These are phyloP conservation scores for Myotis davidii DNA, from an alignment of 2,113 vertebrate species.

Conservation along the genomic window DNA sequence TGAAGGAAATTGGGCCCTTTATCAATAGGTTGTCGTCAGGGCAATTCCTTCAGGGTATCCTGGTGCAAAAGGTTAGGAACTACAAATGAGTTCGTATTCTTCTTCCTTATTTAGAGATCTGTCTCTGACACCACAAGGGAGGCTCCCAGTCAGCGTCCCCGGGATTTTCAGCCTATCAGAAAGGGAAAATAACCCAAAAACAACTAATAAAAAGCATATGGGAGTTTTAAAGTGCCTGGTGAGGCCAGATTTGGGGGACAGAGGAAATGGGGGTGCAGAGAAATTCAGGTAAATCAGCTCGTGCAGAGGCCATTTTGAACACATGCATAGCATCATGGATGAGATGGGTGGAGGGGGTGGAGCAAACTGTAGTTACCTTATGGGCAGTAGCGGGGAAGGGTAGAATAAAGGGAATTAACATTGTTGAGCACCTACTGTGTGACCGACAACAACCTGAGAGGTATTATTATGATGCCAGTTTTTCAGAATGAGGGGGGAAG, in stretches of 20 bases:
- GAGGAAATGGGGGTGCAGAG: neutral
- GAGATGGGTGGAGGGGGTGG: neutral
- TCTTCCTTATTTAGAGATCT: slow-evolving; percentile 40
- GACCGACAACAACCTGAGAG: neutral
- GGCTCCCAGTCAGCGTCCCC: neutral
- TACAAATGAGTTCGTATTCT: neutral
- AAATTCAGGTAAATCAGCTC: neutral
- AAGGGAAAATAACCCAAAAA: neutral
- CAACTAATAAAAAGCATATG: neutral
- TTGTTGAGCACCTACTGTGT: neutral
- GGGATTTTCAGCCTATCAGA: neutral
- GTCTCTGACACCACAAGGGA: neutral
- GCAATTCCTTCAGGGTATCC: neutral
- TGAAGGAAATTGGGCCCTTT: slow-evolving; percentile 39
- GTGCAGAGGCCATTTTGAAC: neutral
- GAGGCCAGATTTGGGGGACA: neutral
- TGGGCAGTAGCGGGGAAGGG: neutral
- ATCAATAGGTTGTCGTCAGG: slow-evolving; percentile 1
- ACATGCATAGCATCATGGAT: neutral
- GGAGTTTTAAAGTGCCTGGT: neutral
- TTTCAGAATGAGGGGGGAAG: neutral
- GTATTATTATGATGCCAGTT: neutral
- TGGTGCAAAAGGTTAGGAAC: neutral
- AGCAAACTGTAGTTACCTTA: neutral
- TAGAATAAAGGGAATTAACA: neutral